Evolutionary conservation across 1,140 invertebrate species (phyloP).

Genomic region (Nasonia giraulti): DNA sequence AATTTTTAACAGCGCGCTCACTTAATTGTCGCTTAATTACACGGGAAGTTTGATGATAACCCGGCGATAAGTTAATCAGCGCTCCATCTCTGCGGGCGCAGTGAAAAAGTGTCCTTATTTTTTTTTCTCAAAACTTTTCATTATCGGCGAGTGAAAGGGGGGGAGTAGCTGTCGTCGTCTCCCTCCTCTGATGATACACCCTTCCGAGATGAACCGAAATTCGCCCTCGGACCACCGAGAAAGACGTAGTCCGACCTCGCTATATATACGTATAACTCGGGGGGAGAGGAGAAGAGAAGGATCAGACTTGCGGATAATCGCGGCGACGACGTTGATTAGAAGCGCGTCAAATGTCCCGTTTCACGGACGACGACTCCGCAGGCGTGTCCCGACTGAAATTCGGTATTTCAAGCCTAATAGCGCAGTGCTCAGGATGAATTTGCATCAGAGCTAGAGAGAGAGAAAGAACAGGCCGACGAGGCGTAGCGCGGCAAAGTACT

Average conservation of each 20-base stretch:
- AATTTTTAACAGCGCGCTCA: background rate
- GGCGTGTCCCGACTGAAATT: constrained; percentile 47
- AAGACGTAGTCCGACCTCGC: background rate
- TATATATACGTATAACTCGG: no score
- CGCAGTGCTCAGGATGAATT: constrained; percentile 35
- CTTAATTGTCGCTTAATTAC: background rate
- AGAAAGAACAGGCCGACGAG: background rate
- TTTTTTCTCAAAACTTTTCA: background rate
- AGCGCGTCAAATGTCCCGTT: constrained; percentile 29
- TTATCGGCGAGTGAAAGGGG: background rate
- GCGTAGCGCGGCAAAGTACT: constrained; percentile 10
- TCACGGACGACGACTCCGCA: background rate
- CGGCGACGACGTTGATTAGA: constrained; percentile 39
- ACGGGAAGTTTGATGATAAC: background rate
- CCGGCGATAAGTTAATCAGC: background rate
- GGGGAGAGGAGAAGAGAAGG: background rate
- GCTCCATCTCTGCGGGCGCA: background rate
- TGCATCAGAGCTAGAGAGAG: constrained; percentile 9
- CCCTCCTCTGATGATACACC: background rate
- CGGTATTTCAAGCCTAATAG: constrained; percentile 60
- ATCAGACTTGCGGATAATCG: constrained; percentile 19
- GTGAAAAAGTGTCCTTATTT: background rate
- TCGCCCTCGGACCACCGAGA: background rate
- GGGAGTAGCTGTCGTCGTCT: background rate
- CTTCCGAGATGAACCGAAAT: background rate